Percentiles rank a stretch among this genome's conserved stretches.
phyloP scores from a whole-genome alignment of 1,140 invertebrate genomes.

The Chionoecetes opilio region DNA sequence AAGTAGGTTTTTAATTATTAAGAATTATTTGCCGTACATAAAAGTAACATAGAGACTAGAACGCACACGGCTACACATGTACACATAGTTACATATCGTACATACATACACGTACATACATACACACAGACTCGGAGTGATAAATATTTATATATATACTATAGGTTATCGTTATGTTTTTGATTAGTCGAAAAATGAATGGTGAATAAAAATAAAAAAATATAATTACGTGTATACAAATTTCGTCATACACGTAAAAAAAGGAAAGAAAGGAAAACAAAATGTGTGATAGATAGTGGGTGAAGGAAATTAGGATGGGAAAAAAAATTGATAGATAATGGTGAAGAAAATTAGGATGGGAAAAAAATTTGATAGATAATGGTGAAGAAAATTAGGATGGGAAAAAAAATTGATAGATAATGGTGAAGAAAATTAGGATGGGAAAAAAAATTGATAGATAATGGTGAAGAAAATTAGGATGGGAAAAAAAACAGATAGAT shows the following conservation, averaged over 20 bases:
- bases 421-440: no score
- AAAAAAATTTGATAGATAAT: no score
- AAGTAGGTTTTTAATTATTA: slow-evolving; percentile 30
- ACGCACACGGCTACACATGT: slow-evolving; percentile 25
- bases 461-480: no score
- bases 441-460: no score
- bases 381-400: no score
- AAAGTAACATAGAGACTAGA: background rate
- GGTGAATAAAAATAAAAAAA: background rate
- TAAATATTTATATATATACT: slow-evolving; percentile 23
- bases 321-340: background rate
- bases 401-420: no score
- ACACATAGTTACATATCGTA: slow-evolving; percentile 23
- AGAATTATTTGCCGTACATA: slow-evolving; percentile 30
- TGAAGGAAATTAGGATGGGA: background rate
- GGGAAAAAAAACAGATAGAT: no score
- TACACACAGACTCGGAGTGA: background rate
- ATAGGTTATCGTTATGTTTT: background rate
- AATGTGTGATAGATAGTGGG: background rate
- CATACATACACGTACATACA: background rate
- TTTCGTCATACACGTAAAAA: background rate
- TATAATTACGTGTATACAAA: no score
- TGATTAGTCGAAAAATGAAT: background rate
- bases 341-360: no score
- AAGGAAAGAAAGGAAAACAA: no score